phyloP scores from a whole-genome alignment of 2,797 vertebrate species.

The Bovichtus variegatus region DNA sequence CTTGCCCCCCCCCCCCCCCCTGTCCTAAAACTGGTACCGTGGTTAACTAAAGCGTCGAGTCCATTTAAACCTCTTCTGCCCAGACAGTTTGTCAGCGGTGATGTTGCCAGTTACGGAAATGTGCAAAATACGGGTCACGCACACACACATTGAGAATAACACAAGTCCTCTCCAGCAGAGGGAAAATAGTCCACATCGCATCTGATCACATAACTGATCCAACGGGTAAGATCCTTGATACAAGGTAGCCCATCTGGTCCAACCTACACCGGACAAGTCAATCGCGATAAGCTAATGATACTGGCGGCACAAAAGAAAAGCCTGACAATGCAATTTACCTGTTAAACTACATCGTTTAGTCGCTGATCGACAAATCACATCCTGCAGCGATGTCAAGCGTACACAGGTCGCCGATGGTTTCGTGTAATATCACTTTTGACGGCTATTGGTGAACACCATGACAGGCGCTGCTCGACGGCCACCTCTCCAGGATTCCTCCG shows the following conservation, averaged over 20 bases:
- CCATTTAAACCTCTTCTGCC: conserved; percentile 48
- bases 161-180: conserved; percentile 17
- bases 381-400: conserved; percentile 29
- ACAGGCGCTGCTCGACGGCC: conserved; percentile 70
- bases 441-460: conserved; percentile 48
- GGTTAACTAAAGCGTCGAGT: conserved; percentile 35
- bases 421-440: conserved; percentile 65
- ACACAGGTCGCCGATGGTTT: conserved; percentile 24
- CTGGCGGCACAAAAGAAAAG: conserved; percentile 70
- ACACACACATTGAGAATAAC: conserved; percentile 19
- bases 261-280: conserved; percentile 56
- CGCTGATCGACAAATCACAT: conserved; percentile 36
- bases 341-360: conserved; percentile 49
- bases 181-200: conserved; percentile 53
- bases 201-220: conserved; percentile 40
- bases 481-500: conserved; percentile 76
- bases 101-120: conserved; percentile 57
- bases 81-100: conserved; percentile 35
- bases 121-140: conserved; percentile 58
- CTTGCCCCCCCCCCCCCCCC: neutral
- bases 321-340: conserved; percentile 63
- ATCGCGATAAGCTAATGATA: conserved; percentile 36
- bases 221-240: conserved; percentile 38
- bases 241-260: conserved; percentile 33
- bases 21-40: neutral